phyloP scores from a whole-genome alignment of 37 sponge, comb jelly and placozoan genomes.

The Trichoplax adhaerens region DNA sequence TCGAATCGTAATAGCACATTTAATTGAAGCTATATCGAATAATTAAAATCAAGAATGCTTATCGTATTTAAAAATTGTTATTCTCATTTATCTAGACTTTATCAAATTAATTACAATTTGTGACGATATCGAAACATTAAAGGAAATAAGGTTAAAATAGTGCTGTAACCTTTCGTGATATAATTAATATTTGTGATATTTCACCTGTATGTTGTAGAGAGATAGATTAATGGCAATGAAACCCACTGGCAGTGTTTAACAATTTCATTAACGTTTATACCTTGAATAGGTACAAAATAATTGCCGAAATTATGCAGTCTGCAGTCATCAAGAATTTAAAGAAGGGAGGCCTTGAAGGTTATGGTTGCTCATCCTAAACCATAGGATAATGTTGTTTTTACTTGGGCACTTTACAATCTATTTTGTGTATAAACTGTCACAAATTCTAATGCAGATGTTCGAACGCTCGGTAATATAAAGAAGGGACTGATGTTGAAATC shows the following conservation, averaged over 20 bases:
- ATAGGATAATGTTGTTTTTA: no score
- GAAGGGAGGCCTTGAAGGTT: background rate
- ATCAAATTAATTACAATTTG: slow-evolving; percentile 54
- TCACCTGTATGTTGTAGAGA: no score
- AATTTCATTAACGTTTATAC: no score
- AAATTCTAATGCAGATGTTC: no score
- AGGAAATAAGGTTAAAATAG: slow-evolving; percentile 24
- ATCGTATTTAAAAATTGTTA: background rate
- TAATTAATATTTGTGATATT: no score
- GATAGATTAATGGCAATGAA: no score
- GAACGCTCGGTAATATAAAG: no score
- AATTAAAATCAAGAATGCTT: background rate
- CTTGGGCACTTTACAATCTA: no score
- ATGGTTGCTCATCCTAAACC: no score
- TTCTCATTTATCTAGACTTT: slow-evolving; percentile 21
- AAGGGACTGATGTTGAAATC: slow-evolving; percentile 46
- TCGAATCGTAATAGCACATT: background rate
- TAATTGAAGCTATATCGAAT: background rate
- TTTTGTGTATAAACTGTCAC: no score
- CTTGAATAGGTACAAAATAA: slow-evolving; percentile 15
- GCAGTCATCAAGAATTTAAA: slow-evolving; percentile 56
- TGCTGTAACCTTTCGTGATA: no score
- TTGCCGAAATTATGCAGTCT: slow-evolving; percentile 69
- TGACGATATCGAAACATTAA: slow-evolving; percentile 29
- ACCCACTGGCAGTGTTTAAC: no score